Percentiles rank a stretch among this genome's conserved stretches.
Evolutionary conservation across 2,797 vertebrate species (phyloP).

Genomic region (Xiphophorus birchmanni): DNA sequence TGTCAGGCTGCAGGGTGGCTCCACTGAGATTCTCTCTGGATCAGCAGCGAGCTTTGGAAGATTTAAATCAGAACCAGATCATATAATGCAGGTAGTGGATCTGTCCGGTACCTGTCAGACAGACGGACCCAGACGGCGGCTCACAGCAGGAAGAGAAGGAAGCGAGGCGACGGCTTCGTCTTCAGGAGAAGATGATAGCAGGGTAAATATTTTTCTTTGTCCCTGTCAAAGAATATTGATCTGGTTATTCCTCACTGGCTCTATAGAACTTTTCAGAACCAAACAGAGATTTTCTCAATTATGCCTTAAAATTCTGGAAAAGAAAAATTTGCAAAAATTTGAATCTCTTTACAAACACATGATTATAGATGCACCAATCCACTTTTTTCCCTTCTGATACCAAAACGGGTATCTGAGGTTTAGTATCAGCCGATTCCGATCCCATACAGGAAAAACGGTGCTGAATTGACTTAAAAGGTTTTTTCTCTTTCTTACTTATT

Average conservation of each 20-base stretch:
- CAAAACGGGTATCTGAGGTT: too few relatives aligned
- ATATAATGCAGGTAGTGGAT: slow-evolving; percentile 34
- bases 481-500: too few relatives aligned
- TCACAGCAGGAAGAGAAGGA: neutral
- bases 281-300: neutral
- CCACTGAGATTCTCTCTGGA: slow-evolving; percentile 34
- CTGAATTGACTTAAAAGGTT: too few relatives aligned
- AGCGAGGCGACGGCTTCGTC: neutral
- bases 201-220: neutral
- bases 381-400: neutral
- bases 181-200: slow-evolving; percentile 13
- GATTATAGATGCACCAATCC: neutral
- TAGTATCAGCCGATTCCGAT: too few relatives aligned
- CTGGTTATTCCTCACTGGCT: neutral
- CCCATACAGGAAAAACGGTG: too few relatives aligned
- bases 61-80: neutral
- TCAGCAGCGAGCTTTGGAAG: neutral
- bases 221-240: neutral
- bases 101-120: neutral
- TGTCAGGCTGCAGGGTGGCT: slow-evolving; percentile 69
- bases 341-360: neutral
- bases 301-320: neutral
- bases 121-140: neutral
- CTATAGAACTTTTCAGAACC: neutral
- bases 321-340: neutral